phyloP scores from a whole-genome alignment of 2,888 invertebrate species.

The Leptopterna dolabrata region DNA sequence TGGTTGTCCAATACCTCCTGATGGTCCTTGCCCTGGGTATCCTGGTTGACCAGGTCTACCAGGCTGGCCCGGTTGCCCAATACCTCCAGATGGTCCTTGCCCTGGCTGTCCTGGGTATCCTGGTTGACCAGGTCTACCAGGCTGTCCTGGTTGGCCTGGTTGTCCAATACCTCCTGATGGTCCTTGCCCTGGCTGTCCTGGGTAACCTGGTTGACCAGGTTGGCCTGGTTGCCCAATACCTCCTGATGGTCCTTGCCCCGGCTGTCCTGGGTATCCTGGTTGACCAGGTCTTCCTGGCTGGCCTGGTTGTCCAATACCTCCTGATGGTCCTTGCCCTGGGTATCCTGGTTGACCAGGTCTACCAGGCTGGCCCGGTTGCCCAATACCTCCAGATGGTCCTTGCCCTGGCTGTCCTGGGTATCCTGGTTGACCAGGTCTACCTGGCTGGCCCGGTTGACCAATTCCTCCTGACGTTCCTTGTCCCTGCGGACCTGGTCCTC shows the following conservation, averaged over 20 bases:
- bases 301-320: too few species aligned
- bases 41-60: slow-evolving; percentile 54
- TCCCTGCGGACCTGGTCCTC: slow-evolving; percentile 59
- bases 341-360: too few species aligned
- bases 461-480: slow-evolving; percentile 58
- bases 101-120: slow-evolving; percentile 61
- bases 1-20: slow-evolving; percentile 46
- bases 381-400: slow-evolving; percentile 44
- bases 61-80: slow-evolving; percentile 60
- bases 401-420: slow-evolving; percentile 61
- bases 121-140: slow-evolving; percentile 60
- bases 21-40: slow-evolving; percentile 55
- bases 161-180: too few species aligned
- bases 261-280: too few species aligned
- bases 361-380: too few species aligned
- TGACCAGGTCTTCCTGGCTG: too few species aligned
- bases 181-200: slow-evolving; percentile 59
- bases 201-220: slow-evolving; percentile 61
- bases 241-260: too few species aligned
- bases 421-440: slow-evolving; percentile 59
- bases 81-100: slow-evolving; percentile 55
- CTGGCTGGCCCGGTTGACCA: slow-evolving; percentile 56
- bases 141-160: slow-evolving; percentile 44
- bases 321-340: too few species aligned
- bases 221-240: slow-evolving; percentile 56